Percentiles rank a stretch among this genome's conserved stretches.
phyloP scores from a whole-genome alignment of 2,888 invertebrate species.

The Troides oblongomaculatus region DNA sequence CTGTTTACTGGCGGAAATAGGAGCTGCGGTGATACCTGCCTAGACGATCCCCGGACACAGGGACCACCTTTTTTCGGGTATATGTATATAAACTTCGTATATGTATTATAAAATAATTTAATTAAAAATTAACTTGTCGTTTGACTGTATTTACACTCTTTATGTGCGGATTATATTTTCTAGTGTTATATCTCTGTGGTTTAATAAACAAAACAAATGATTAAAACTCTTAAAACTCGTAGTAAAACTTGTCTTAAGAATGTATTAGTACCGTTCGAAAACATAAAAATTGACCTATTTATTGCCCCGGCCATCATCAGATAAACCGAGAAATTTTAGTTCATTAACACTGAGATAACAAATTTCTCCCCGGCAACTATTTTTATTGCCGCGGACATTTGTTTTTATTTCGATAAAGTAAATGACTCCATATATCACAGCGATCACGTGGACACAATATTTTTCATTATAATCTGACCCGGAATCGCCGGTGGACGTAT shows the following conservation, averaged over 20 bases:
- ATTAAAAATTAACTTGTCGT: no score
- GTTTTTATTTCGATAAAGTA: constrained; percentile 34
- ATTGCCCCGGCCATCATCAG: constrained; percentile 57
- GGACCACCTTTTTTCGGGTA: no score
- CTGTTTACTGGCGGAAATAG: no score
- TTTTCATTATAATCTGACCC: constrained; percentile 57
- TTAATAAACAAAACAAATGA: background rate
- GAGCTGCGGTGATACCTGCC: no score
- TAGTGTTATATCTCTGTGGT: no score
- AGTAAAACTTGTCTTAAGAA: background rate
- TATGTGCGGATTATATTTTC: no score
- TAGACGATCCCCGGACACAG: no score
- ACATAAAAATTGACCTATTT: constrained; percentile 69
- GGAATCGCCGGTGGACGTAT: constrained; percentile 41
- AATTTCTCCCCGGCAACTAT: constrained; percentile 31
- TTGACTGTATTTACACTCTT: no score
- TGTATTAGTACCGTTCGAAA: constrained; percentile 9
- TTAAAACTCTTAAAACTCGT: background rate
- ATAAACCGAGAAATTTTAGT: constrained; percentile 63
- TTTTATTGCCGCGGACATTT: constrained; percentile 32
- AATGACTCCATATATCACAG: constrained; percentile 36
- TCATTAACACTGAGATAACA: constrained; percentile 66
- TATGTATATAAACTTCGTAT: no score
- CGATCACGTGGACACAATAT: constrained; percentile 41
- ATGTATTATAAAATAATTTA: no score